A percentile compares a stretch with the other conserved stretches of the same genome.
phyloP scores from a whole-genome alignment of 2,113 vertebrate species.

The pig (Sus scrofa) region T2T-Sscrofa CM000824.6:131000501-131001000 shows the following conservation, averaged over 20 bases:
- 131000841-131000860: conserved; percentile 21
- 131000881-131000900: neutral
- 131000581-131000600: neutral
- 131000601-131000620: neutral
- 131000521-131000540: neutral
- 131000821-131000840: conserved; percentile 50
- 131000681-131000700: conserved; percentile 38
- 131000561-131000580: neutral
- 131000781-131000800: conserved; percentile 41
- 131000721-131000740: conserved; percentile 21
- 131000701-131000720: conserved; percentile 48
- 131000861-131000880: conserved; percentile 44
- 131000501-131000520: neutral
- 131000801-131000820: neutral
- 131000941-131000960: conserved; percentile 53
- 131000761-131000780: neutral
- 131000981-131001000: conserved; percentile 77
- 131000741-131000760: neutral
- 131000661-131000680: neutral
- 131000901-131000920: conserved; percentile 37
- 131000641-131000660: neutral
- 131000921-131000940: conserved; percentile 37
- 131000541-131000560: neutral
- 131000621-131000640: neutral
- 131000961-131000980: conserved; percentile 65